Evolutionary conservation across 2,888 invertebrate genomes (phyloP).

Genomic region (Ariolimax columbianus): DNA sequence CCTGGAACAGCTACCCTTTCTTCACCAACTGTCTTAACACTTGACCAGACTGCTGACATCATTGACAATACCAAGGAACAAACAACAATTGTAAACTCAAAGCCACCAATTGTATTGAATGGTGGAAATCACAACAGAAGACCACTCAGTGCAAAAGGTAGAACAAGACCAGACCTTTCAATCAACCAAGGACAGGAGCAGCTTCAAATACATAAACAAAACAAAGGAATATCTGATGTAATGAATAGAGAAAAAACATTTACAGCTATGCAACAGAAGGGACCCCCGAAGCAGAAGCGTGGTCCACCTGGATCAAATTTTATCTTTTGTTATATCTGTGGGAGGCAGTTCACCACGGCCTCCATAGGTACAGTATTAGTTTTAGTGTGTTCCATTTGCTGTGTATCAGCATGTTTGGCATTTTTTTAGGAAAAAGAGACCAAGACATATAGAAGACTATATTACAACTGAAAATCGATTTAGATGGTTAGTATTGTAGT

Average conservation of each 20-base stretch:
- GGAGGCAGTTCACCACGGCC: constrained; percentile 83
- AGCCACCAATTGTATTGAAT: neutral
- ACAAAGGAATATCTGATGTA: neutral
- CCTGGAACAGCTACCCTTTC: constrained; percentile 47
- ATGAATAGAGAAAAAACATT: constrained; percentile 55
- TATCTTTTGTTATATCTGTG: constrained; percentile 84
- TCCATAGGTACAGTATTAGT: constrained; percentile 80
- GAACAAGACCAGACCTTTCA: constrained; percentile 44
- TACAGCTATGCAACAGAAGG: constrained; percentile 56
- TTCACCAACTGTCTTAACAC: constrained; percentile 44
- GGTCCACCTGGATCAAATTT: constrained; percentile 73
- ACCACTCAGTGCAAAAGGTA: constrained; percentile 51
- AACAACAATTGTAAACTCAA: neutral
- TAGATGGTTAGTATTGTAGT: too few relatives aligned
- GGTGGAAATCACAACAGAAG: constrained; percentile 38
- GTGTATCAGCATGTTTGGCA: too few relatives aligned
- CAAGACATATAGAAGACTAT: too few relatives aligned
- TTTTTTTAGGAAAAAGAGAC: too few relatives aligned
- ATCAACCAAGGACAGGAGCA: constrained; percentile 16
- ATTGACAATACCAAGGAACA: neutral
- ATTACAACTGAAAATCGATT: too few relatives aligned
- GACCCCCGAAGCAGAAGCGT: constrained; percentile 45
- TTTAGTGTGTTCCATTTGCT: too few relatives aligned
- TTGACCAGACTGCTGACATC: constrained; percentile 21
- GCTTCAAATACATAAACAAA: constrained; percentile 34